Conservation (phyloP, 2,113 vertebrate genomes). For the Saguinus midas region DNA sequence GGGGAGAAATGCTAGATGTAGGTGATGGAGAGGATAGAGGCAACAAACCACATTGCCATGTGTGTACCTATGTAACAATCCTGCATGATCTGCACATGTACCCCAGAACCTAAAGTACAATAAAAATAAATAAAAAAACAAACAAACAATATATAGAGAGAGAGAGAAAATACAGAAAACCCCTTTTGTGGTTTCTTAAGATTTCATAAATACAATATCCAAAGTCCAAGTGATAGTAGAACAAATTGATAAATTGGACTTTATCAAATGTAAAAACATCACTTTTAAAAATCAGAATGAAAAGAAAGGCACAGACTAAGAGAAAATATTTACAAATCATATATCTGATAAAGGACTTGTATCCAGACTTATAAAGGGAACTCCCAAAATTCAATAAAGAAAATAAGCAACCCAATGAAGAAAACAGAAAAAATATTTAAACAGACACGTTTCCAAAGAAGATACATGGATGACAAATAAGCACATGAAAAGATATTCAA, state of each 20-base stretch:
- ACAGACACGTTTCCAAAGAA: neutral
- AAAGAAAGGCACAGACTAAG: neutral
- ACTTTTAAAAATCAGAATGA: conserved; percentile 1
- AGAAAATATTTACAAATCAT: neutral
- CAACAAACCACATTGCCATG: no score
- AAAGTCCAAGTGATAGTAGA: neutral
- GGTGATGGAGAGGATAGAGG: no score
- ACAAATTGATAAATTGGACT: neutral
- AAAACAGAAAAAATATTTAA: neutral
- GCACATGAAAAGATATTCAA: neutral
- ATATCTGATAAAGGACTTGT: neutral
- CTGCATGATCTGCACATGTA: no score
- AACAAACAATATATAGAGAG: neutral
- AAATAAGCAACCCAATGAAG: neutral
- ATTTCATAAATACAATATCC: neutral
- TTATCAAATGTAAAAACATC: conserved; percentile 25
- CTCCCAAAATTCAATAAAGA: conserved; percentile 14
- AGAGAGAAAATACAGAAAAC: neutral
- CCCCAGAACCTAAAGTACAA: no score
- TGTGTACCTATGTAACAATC: no score
- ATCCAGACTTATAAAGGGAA: neutral
- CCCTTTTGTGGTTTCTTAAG: neutral
- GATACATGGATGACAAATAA: neutral
- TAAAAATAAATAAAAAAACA: no score
- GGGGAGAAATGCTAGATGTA: no score